Evolutionary conservation across 2,888 invertebrate genomes (phyloP), one percentile per base, ranked within the genome.

Genomic region (Ornithoptera alexandrae): DNA sequence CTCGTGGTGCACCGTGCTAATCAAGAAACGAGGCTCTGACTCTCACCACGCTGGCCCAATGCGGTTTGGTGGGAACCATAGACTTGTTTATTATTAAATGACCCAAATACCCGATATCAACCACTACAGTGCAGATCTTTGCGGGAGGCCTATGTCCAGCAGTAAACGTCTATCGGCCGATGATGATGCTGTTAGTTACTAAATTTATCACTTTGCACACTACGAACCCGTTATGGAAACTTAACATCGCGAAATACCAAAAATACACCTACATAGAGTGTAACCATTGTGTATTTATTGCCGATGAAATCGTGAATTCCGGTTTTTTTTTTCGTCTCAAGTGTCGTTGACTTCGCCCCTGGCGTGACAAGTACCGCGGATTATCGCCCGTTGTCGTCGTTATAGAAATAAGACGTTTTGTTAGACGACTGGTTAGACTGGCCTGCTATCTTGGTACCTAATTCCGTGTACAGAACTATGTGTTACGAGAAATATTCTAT

Each of bases 381-480:
- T 71, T 61, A 67, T 20, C 61, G 24, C 50, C 58, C 8, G 73
- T 67, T 30, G 72, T 68, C 58, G 75, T 69, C 65, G 69, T 72
- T 73, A 74, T 72, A 72, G 69, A 74, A 76, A 73, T 75, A 65
- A 71, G 75, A 68, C 74, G 72, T 75, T 74, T 72, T 72, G 69
- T 70, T 67, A 72, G 72, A 73, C 68, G 72, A 70, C 74, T 46
- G 64, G 68, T 50, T 62, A 24, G 8, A 58, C 57, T 58, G 57
- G 53, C 53, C 53, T 7, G 53, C 5, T n/a, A n/a, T 1, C 15
- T 18, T 5, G 18, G n/a, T n/a, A 7, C 53, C 53, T 1, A n/a
- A 53, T 53, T 53, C 53, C 53, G 15, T 12, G 46, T 46, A 4
- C 15, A 15, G 39, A 10, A 8, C 46, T 15, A 4, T 12, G 2